Evolutionary conservation across 64 coral and sea anemone species (phyloP).

Genomic region (Actinia tenebrosa): DNA sequence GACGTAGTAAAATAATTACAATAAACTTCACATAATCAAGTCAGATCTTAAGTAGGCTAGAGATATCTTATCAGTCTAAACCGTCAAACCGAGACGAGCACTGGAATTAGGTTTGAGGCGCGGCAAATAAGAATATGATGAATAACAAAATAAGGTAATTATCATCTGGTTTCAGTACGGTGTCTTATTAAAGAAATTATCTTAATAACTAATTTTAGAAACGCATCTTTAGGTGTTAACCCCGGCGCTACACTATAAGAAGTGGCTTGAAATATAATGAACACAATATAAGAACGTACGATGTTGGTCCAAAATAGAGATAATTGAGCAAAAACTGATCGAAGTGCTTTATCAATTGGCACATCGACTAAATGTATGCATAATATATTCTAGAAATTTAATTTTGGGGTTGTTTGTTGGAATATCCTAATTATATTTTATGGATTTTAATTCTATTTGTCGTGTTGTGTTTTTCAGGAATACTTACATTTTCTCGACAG

Average conservation of each 20-base stretch:
- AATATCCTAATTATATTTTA: not conserved
- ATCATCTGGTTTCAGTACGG: not conserved
- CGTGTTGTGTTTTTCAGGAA: not conserved
- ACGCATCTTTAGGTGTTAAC: not conserved
- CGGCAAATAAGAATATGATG: not conserved
- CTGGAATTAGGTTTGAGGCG: not conserved
- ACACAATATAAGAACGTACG: not conserved
- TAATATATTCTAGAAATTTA: not conserved
- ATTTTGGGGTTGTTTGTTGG: not conserved
- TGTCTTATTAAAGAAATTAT: not conserved
- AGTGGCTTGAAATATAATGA: slow-evolving; percentile 1
- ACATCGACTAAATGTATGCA: not conserved
- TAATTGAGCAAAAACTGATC: not conserved
- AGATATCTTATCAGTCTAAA: not conserved
- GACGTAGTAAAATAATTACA: not conserved
- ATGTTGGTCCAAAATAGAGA: not conserved
- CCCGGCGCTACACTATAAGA: not conserved
- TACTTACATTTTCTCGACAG: not conserved
- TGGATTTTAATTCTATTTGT: not conserved
- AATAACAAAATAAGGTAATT: not conserved
- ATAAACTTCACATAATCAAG: not conserved
- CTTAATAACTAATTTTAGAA: not conserved
- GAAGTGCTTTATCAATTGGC: not conserved
- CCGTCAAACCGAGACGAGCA: not conserved
- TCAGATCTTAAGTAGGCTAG: not conserved